Evolutionary conservation across 2,113 vertebrate species (phyloP), one percentile per base, ranked within the genome.

Genomic region (Cynocephalus volans): DNA sequence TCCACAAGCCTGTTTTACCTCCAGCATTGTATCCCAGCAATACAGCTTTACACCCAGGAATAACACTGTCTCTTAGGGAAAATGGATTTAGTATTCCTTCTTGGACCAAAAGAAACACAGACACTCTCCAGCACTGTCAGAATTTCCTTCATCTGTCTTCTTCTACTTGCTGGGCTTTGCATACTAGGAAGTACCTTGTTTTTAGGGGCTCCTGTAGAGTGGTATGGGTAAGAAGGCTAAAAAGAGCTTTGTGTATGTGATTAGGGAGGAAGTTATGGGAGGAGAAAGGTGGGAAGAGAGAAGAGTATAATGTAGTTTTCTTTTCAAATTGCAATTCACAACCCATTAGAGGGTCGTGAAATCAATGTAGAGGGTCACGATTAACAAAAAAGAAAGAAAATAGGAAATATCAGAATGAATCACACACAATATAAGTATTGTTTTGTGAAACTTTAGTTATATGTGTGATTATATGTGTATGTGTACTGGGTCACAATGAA

Each of bases 391-490:
- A 65, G 28, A 80, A 87, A 87, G 65, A 72, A 93, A 90, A 93
- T 24, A 64, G 67, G 89, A 93, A 89, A 23, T 86, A 45, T 54
- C 28, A 95, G 60, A 83, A 50, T 52, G 72, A 84, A 62, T 93
- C 33, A 90, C 21, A 79, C 64, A 48, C 48, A 67, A 48, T 67
- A 62, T 73, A 73, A 79, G 21, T 93, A 90, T 62, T 67, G 65
- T 93, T 95, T 95, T 91, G 50, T 96, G 31, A 92, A 95, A 88
- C 79, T 72, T 95, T 31, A 83, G 1, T 95, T 85, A 23, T 70
- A 13, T 82, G 64, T 95, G 15, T 87, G 79, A 91, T 86, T 93
- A 19, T 52, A 54, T 79, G 23, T 79, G 6, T 73, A 1, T 93
- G 21, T 86, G 18, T 79, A 45, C 70, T 95, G 23, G 60, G 23